Evolutionary conservation across 2,797 vertebrate genomes (phyloP), one percentile per base, ranked within the genome.

Genomic region (Pangasius mekongensis): DNA sequence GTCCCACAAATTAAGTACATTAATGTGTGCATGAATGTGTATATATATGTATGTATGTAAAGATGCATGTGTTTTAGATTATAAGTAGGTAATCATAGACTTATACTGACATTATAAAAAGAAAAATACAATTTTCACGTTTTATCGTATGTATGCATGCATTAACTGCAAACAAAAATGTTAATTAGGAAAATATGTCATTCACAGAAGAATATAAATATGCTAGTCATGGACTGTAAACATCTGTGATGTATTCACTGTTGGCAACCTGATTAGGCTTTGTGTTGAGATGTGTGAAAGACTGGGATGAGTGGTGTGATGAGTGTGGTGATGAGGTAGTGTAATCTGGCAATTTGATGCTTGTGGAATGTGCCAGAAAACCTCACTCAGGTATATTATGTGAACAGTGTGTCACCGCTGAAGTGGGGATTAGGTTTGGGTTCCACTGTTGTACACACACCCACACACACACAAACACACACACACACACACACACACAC

Each of bases 281-380:
- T 64, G 73, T 77, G 67, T 74, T 58, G 13, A 60, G 39, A 47
- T 66, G 60, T 84, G 39, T 80, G 62, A 60, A 85, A 88, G 71
- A 80, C 30, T 3, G 76, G 69, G 87, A 69, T 84, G 49, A 83
- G 60, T 82, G 89, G 49, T 66, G 87, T 62, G 85, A 86, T 78
- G 87, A 87, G 60, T 82, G 89, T 3, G 54, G 85, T 67, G 88
- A 86, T 81, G 87, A 43, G 64, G 84, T 89, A 90, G 89, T 85
- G 77, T 88, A 87, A 88, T 86, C 83, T 88, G 56, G 87, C 18
- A 92, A 92, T 86, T 83, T 80, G 89, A 92, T 90, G 82, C 90
- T 86, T 58, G 60, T 78, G 81, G 85, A 89, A 89, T 80, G 81
- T 33, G 24, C 52, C n/a, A 58, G 24, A 82, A 89, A 89, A 83